Evolutionary conservation across 2,888 invertebrate species (phyloP).

Genomic region (Rotaria sp.): DNA sequence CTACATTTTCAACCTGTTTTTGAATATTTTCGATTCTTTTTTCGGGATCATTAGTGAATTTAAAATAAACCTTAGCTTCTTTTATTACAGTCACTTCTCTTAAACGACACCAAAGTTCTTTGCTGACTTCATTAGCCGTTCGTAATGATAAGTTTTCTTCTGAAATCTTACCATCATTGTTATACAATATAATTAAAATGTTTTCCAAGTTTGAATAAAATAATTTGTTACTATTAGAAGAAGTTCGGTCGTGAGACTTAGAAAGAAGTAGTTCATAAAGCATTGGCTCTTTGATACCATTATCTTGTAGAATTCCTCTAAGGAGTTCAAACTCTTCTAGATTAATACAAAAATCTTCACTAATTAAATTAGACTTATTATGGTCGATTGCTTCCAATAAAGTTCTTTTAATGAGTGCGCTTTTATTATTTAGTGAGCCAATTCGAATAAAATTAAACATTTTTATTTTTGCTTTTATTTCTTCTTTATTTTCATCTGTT

Average conservation of each 20-base stretch:
- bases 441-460: neutral
- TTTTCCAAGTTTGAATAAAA: neutral
- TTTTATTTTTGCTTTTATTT: neutral
- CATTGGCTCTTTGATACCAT: neutral
- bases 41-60: neutral
- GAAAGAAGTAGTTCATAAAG: neutral
- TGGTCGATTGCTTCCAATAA: neutral
- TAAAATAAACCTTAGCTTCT: neutral
- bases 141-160: neutral
- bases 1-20: neutral
- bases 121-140: neutral
- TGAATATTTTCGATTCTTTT: neutral
- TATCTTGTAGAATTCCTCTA: neutral
- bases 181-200: neutral
- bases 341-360: neutral
- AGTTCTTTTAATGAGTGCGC: neutral
- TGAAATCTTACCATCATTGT: neutral
- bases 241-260: neutral
- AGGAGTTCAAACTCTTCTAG: neutral
- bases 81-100: neutral
- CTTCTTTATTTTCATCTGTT: neutral
- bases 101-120: neutral
- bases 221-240: neutral
- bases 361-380: neutral
- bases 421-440: neutral